A percentile compares a stretch with the other conserved stretches of the same genome.
These are phyloP conservation scores for Dromas ardeola DNA, from an alignment of 2,113 vertebrate genomes.

Conservation along the genomic window DNA sequence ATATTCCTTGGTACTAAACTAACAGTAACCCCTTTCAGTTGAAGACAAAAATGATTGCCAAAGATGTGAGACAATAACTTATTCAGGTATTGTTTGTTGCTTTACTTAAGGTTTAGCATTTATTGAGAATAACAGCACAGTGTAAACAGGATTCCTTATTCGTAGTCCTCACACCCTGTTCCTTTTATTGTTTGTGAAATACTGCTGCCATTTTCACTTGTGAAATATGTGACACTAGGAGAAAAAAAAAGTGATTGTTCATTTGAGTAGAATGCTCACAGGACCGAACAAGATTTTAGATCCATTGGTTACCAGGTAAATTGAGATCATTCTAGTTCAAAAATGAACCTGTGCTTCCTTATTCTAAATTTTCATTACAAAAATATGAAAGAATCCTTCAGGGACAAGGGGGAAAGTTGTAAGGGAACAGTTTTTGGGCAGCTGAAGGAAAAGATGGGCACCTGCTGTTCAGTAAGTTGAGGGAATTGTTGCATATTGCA, in stretches of 20 bases:
- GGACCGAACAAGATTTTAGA: not conserved
- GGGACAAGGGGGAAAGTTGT: not conserved
- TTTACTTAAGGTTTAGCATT: not conserved
- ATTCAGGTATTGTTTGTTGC: not conserved
- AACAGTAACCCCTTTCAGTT: not conserved
- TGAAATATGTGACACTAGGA: not conserved
- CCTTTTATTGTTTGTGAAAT: not conserved
- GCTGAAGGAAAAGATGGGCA: conserved; percentile 62
- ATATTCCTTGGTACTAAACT: not conserved
- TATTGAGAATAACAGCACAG: not conserved
- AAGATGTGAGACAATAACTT: not conserved
- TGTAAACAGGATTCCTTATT: not conserved
- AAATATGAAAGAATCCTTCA: conserved; percentile 2
- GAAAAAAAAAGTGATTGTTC: not conserved
- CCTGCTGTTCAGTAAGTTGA: conserved; percentile 63
- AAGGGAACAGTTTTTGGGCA: conserved; percentile 39
- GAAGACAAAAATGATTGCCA: not conserved
- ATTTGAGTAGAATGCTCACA: conserved; percentile 22
- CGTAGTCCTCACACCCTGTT: not conserved
- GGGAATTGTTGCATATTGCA: conserved; percentile 59
- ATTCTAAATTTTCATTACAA: conserved; percentile 47
- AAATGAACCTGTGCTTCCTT: conserved; percentile 20
- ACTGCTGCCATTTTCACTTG: not conserved
- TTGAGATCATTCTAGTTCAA: conserved; percentile 22
- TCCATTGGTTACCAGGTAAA: not conserved